phyloP scores from a whole-genome alignment of 1,140 invertebrate genomes.

The Philopotamus ludificatus region DNA sequence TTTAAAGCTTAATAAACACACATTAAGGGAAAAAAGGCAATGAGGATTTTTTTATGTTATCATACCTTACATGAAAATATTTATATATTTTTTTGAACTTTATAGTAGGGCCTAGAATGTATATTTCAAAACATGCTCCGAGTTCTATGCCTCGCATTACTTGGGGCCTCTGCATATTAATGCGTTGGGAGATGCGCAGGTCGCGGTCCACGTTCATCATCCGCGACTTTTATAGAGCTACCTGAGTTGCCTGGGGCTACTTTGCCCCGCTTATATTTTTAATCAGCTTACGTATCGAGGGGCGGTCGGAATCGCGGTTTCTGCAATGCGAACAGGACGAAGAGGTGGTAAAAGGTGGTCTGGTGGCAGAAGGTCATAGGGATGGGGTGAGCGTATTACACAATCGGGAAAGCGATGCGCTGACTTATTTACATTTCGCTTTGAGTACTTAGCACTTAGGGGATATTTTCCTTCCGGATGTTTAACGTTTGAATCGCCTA shows the following conservation, averaged over 20 bases:
- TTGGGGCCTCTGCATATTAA: constrained; percentile 10
- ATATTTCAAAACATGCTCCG: background rate
- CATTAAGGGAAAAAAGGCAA: background rate
- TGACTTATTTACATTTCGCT: background rate
- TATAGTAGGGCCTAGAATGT: background rate
- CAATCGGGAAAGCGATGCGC: background rate
- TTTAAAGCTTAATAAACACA: background rate
- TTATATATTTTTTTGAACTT: background rate
- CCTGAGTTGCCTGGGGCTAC: constrained; percentile 1
- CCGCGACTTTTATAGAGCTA: constrained; percentile 32
- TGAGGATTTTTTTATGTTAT: background rate
- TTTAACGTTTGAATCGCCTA: too few species aligned
- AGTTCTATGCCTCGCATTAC: background rate
- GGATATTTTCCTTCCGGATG: background rate
- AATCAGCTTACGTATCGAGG: constrained; percentile 19
- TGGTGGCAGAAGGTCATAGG: too few species aligned
- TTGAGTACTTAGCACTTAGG: background rate
- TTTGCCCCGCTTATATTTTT: constrained; percentile 17
- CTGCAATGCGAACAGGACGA: too few species aligned
- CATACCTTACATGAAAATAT: background rate
- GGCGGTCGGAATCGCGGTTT: background rate
- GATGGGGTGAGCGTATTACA: too few species aligned
- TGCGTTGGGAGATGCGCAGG: background rate
- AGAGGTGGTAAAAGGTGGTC: too few species aligned
- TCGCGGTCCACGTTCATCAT: constrained; percentile 13